Conservation (phyloP, 1,140 invertebrate species). For the Drosophila athabasca region DNA sequence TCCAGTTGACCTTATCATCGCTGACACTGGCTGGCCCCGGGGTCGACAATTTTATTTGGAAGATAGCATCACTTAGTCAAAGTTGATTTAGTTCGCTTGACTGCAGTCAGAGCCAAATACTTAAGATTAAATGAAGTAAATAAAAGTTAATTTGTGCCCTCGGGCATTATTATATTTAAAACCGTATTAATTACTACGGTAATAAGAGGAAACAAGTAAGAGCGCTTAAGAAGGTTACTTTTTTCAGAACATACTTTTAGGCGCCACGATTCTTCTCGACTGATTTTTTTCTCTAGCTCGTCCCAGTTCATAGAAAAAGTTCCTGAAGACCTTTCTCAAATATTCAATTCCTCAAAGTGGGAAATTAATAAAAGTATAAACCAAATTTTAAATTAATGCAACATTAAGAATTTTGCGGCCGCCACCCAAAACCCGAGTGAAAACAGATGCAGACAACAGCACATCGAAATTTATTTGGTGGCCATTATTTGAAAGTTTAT, state of each 20-base stretch:
- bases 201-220: no score
- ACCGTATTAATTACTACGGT: conserved; percentile 2
- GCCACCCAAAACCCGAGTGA: not conserved
- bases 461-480: conserved; percentile 59
- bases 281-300: no score
- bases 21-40: conserved; percentile 53
- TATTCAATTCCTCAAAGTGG: no score
- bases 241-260: no score
- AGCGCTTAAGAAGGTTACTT: no score
- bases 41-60: conserved; percentile 46
- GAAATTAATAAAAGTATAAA: not conserved
- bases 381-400: conserved; percentile 1
- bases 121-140: conserved; percentile 8
- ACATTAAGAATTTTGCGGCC: not conserved
- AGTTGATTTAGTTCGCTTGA: conserved; percentile 12
- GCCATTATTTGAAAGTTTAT: conserved; percentile 69
- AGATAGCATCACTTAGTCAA: conserved; percentile 9
- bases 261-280: no score
- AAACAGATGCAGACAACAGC: conserved; percentile 10
- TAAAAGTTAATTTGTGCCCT: conserved; percentile 29
- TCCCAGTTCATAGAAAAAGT: not conserved
- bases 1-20: conserved; percentile 38
- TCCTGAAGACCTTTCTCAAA: not conserved
- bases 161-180: conserved; percentile 7
- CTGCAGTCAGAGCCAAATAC: not conserved